Percentiles rank a stretch among this genome's conserved stretches.
Evolutionary conservation across 2,888 invertebrate species (phyloP).

Genomic region (Drosophila incognita): DNA sequence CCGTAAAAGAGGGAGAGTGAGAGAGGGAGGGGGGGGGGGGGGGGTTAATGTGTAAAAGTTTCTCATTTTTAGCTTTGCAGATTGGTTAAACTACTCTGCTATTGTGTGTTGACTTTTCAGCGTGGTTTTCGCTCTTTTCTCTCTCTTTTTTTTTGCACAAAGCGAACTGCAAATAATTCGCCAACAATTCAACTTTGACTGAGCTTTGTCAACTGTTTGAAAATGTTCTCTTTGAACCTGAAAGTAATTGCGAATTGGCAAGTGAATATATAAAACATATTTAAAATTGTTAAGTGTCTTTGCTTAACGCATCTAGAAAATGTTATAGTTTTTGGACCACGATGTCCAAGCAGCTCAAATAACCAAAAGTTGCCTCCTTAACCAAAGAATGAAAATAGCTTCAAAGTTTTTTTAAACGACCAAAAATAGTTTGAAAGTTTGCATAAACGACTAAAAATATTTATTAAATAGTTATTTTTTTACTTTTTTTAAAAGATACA

Average conservation of each 20-base stretch:
- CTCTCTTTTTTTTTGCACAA: conserved; percentile 9
- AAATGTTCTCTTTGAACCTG: conserved; percentile 51
- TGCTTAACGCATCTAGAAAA: conserved; percentile 14
- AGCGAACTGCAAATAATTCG: conserved; percentile 49
- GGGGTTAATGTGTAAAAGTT: background rate
- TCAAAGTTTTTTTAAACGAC: background rate
- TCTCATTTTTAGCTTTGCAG: background rate
- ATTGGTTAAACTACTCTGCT: conserved; percentile 19
- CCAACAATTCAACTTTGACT: conserved; percentile 78
- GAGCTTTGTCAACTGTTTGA: conserved; percentile 54
- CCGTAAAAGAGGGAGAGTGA: background rate
- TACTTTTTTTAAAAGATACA: background rate
- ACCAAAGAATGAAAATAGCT: background rate
- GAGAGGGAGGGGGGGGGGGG: background rate
- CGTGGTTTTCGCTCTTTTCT: conserved; percentile 5
- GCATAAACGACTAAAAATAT: background rate
- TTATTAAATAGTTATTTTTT: background rate
- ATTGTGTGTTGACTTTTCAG: conserved; percentile 32
- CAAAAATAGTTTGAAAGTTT: background rate
- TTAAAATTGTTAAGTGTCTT: conserved; percentile 14
- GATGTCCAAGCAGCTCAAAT: background rate
- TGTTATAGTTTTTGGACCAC: conserved; percentile 10
- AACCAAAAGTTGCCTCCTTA: background rate
- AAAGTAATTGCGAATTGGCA: conserved; percentile 52
- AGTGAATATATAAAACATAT: conserved; percentile 3